Evolutionary conservation across 2,113 vertebrate genomes (phyloP).

Genomic region (Indicator maculatus): DNA sequence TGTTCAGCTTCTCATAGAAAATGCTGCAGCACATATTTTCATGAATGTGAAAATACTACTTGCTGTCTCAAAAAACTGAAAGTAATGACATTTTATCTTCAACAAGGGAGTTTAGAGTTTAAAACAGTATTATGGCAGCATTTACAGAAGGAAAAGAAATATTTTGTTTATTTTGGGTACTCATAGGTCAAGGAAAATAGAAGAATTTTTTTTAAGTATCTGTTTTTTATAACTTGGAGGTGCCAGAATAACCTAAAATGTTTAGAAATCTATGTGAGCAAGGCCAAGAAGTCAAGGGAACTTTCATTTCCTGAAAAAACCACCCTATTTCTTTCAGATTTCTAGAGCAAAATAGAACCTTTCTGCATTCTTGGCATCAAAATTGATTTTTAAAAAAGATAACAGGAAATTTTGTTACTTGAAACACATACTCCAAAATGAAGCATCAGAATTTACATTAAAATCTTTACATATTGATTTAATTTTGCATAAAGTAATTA

Average conservation of each 20-base stretch:
- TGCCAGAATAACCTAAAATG: slow-evolving; percentile 13
- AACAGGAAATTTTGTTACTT: not conserved
- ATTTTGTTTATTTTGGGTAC: not conserved
- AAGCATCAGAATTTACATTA: not conserved
- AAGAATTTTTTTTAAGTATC: not conserved
- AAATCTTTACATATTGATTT: not conserved
- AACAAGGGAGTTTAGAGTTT: not conserved
- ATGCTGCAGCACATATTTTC: not conserved
- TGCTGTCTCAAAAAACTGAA: not conserved
- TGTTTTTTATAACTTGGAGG: not conserved
- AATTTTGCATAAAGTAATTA: not conserved
- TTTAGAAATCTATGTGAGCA: not conserved
- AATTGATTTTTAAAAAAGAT: not conserved
- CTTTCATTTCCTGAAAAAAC: not conserved
- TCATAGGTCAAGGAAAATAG: not conserved
- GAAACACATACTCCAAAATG: not conserved
- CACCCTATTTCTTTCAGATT: not conserved
- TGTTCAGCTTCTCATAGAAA: not conserved
- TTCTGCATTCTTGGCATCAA: not conserved
- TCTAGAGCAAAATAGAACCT: not conserved
- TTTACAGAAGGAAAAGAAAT: not conserved
- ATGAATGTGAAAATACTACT: not conserved
- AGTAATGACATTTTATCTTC: not conserved
- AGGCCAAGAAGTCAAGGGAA: not conserved
- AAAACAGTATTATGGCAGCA: not conserved